Evolutionary conservation across 2,888 invertebrate genomes (phyloP).

Genomic region (Drosophila bunnanda): DNA sequence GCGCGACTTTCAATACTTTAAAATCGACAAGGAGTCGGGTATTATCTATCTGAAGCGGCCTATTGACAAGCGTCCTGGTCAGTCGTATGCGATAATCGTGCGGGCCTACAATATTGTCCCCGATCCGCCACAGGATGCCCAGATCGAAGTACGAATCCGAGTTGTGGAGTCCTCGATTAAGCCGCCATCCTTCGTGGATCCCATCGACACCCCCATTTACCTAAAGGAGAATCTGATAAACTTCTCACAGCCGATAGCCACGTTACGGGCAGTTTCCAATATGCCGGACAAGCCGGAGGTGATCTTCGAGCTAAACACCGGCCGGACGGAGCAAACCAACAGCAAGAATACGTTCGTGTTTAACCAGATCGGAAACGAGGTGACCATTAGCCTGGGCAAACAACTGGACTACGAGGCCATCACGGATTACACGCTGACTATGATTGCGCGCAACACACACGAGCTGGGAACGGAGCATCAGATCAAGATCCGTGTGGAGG

Average conservation of each 20-base stretch:
- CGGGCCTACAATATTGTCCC: conserved; percentile 83
- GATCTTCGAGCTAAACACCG: conserved; percentile 92
- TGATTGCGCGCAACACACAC: conserved; percentile 92
- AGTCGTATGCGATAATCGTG: conserved; percentile 83
- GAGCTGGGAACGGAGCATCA: conserved; percentile 92
- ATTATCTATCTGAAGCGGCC: conserved; percentile 89
- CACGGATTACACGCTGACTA: conserved; percentile 92
- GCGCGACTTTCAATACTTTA: conserved; percentile 89
- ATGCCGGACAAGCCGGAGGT: conserved; percentile 90
- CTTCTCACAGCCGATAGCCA: conserved; percentile 89
- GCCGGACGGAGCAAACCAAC: conserved; percentile 94
- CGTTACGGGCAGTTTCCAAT: conserved; percentile 91
- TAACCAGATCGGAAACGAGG: conserved; percentile 89
- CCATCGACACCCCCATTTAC: conserved; percentile 85
- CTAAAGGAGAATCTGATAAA: conserved; percentile 91
- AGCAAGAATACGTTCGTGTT: conserved; percentile 90
- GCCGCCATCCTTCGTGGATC: conserved; percentile 90
- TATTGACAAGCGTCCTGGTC: conserved; percentile 83
- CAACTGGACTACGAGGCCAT: conserved; percentile 93
- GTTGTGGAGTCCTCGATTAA: conserved; percentile 95
- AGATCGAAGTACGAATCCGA: conserved; percentile 92
- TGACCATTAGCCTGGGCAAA: conserved; percentile 91
- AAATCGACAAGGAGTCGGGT: conserved; percentile 92
- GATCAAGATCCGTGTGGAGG: conserved; percentile 91
- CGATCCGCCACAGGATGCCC: conserved; percentile 86